phyloP scores from a whole-genome alignment of 2,888 invertebrate genomes.

The Mythimna impura region DNA sequence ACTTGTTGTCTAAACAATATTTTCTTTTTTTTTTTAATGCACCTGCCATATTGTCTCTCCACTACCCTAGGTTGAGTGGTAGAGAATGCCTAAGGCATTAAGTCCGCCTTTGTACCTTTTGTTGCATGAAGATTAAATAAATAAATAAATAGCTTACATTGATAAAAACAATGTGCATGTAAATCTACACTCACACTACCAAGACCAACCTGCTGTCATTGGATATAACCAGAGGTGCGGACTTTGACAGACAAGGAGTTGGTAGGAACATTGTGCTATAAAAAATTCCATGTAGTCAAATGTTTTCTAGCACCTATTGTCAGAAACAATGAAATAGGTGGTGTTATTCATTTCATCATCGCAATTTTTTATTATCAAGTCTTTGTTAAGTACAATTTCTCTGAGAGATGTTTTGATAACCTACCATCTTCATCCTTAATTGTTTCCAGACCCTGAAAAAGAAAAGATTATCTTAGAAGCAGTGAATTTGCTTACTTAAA shows the following conservation, averaged over 20 bases:
- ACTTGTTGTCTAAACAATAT: too few relatives aligned
- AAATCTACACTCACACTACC: too few relatives aligned
- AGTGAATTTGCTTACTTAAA: background rate
- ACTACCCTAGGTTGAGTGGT: too few relatives aligned
- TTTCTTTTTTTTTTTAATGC: too few relatives aligned
- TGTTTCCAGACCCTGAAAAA: slow-evolving; percentile 90
- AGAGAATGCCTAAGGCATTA: too few relatives aligned
- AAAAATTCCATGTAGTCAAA: background rate
- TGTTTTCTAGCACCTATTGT: background rate
- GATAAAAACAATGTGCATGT: too few relatives aligned
- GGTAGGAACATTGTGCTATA: background rate
- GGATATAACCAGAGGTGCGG: background rate
- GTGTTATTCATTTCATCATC: background rate
- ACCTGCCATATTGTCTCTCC: too few relatives aligned
- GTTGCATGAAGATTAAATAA: too few relatives aligned
- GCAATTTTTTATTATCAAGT: too few relatives aligned
- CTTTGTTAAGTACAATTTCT: background rate
- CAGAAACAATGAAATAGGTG: background rate
- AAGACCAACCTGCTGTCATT: too few relatives aligned
- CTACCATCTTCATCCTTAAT: slow-evolving; percentile 85
- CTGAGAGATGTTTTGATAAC: background rate
- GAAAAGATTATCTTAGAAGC: slow-evolving; percentile 29
- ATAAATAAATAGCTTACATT: too few relatives aligned
- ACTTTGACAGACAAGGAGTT: background rate
- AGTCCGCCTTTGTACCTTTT: too few relatives aligned